A percentile compares a stretch with the other conserved stretches of the same genome.
Evolutionary conservation across 2,888 invertebrate genomes (phyloP).

Genomic region (Leptinotarsa rubiginosa): DNA sequence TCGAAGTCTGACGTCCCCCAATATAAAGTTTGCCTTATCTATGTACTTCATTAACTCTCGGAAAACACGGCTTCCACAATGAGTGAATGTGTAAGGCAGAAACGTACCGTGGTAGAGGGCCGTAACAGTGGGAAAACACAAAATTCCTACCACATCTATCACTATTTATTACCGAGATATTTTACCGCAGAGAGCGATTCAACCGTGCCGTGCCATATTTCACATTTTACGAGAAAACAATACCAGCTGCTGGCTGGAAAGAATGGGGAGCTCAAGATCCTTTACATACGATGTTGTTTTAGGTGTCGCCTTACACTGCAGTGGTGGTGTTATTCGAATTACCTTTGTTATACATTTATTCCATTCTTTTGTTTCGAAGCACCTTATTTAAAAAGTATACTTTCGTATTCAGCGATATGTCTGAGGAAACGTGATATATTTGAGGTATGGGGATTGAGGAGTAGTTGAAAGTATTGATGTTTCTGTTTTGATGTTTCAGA

Average conservation of each 20-base stretch:
- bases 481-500: too few species aligned
- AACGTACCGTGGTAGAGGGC: slow-evolving; percentile 9
- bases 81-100: slow-evolving; percentile 10
- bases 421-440: background rate
- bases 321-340: background rate
- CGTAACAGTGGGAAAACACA: slow-evolving; percentile 11
- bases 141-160: slow-evolving; percentile 24
- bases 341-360: background rate
- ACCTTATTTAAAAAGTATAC: background rate
- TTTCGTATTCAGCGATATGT: background rate
- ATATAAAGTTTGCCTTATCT: slow-evolving; percentile 28
- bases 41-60: slow-evolving; percentile 28
- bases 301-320: background rate
- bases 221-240: slow-evolving; percentile 28
- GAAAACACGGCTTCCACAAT: slow-evolving; percentile 21
- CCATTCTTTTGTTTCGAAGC: background rate
- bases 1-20: slow-evolving; percentile 3
- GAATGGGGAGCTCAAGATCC: slow-evolving; percentile 15
- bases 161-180: slow-evolving; percentile 26
- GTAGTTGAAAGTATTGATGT: too few species aligned
- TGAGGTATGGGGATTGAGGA: too few species aligned
- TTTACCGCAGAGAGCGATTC: slow-evolving; percentile 25
- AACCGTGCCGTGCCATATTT: slow-evolving; percentile 23
- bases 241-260: slow-evolving; percentile 17
- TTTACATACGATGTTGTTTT: slow-evolving; percentile 16